These are phyloP conservation scores for Oryzias woworae DNA, from an alignment of 2,113 vertebrate genomes.

Conservation along the genomic window DNA sequence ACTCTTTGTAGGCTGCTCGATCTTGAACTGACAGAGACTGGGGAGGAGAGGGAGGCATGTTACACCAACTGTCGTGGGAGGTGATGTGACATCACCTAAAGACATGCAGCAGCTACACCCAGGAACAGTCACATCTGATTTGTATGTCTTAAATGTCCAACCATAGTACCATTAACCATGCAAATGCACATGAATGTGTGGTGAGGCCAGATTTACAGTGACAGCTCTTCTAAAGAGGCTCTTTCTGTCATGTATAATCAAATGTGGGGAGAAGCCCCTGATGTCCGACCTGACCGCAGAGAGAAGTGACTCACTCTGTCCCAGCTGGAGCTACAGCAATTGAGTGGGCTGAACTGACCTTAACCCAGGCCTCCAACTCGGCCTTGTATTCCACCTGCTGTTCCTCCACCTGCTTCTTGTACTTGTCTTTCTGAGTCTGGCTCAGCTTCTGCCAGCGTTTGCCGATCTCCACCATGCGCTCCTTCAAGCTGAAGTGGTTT, in stretches of 20 bases:
- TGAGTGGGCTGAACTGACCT: constrained; percentile 56
- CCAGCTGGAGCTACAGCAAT: too few relatives aligned
- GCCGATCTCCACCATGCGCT: constrained; percentile 85
- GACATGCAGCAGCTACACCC: too few relatives aligned
- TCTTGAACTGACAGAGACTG: constrained; percentile 81
- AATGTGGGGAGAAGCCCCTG: too few relatives aligned
- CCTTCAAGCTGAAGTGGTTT: constrained; percentile 82
- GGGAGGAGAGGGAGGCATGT: not conserved
- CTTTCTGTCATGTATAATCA: too few relatives aligned
- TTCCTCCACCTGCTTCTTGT: constrained; percentile 82
- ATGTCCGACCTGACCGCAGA: too few relatives aligned
- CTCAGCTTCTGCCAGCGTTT: constrained; percentile 82
- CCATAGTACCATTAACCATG: too few relatives aligned
- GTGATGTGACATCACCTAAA: too few relatives aligned
- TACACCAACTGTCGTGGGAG: too few relatives aligned
- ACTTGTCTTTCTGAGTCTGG: constrained; percentile 79
- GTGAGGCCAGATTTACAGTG: not conserved
- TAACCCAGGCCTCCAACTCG: constrained; percentile 78
- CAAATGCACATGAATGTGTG: too few relatives aligned
- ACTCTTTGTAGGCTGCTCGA: constrained; percentile 77
- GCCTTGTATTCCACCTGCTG: constrained; percentile 81
- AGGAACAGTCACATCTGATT: too few relatives aligned
- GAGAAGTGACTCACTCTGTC: too few relatives aligned
- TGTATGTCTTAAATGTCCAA: too few relatives aligned
- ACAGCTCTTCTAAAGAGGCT: not conserved